phyloP scores from a whole-genome alignment of 2,888 invertebrate genomes.

The Leptothorax acervorum region DNA sequence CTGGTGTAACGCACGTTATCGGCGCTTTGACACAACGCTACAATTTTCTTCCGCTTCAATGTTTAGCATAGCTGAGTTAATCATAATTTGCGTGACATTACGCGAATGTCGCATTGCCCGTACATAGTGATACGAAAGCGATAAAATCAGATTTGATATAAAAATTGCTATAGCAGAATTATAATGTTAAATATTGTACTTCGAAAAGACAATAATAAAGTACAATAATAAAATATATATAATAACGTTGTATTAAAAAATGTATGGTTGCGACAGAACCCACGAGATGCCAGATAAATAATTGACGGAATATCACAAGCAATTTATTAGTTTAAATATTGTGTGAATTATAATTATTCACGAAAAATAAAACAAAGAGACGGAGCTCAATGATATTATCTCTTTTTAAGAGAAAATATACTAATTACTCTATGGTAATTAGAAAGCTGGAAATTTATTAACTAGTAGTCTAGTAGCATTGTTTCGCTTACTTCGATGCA shows the following conservation, averaged over 20 bases:
- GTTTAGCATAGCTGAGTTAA: conserved; percentile 22
- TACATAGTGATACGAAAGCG: neutral
- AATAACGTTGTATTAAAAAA: neutral
- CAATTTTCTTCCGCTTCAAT: conserved; percentile 40
- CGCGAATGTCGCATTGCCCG: neutral
- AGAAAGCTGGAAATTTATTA: conserved; percentile 48
- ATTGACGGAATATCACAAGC: neutral
- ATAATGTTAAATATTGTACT: neutral
- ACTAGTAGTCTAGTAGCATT: conserved; percentile 43
- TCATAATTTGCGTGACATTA: conserved; percentile 15
- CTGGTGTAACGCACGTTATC: conserved; percentile 27
- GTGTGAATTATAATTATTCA: neutral
- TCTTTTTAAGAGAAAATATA: conserved; percentile 8
- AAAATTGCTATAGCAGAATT: neutral
- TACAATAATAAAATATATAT: neutral
- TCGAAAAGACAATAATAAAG: neutral
- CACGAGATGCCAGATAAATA: neutral
- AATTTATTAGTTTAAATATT: neutral
- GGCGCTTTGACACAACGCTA: conserved; percentile 29
- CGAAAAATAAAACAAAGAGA: neutral
- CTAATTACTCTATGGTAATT: conserved; percentile 49
- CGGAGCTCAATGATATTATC: neutral
- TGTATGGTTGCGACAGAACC: neutral
- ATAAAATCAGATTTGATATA: neutral
- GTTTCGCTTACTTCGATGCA: conserved; percentile 45